Percentiles rank a stretch among this genome's conserved stretches.
Evolutionary conservation across 2,113 vertebrate species (phyloP).

Genomic region (Lutjanus erythropterus): DNA sequence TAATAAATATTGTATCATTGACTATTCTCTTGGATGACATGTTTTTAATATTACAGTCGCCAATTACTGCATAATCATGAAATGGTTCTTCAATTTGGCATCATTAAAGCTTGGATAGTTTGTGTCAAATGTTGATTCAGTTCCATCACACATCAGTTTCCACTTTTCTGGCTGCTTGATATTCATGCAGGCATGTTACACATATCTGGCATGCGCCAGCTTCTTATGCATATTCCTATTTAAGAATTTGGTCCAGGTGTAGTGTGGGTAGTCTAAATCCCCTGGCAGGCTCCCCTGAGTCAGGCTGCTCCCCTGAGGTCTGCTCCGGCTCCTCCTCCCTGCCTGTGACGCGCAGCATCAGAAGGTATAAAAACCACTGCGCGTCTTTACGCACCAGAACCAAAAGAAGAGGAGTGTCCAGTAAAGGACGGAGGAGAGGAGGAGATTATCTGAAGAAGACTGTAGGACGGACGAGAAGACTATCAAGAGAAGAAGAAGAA

Average conservation of each 20-base stretch:
- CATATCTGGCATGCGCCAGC: slow-evolving; percentile 31
- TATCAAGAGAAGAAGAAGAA: neutral
- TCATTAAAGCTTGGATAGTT: neutral
- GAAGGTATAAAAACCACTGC: slow-evolving; percentile 63
- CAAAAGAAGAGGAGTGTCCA: slow-evolving; percentile 51
- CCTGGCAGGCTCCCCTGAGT: slow-evolving; percentile 43
- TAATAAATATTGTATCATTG: too few relatives aligned
- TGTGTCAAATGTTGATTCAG: neutral
- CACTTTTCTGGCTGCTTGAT: neutral
- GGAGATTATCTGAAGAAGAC: neutral
- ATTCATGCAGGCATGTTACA: slow-evolving; percentile 22
- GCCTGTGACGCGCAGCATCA: slow-evolving; percentile 58
- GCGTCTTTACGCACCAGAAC: slow-evolving; percentile 63
- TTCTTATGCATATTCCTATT: slow-evolving; percentile 67
- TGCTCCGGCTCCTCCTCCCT: slow-evolving; percentile 59
- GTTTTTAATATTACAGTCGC: neutral
- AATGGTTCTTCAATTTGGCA: neutral
- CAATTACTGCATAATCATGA: too few relatives aligned
- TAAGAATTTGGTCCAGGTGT: slow-evolving; percentile 64
- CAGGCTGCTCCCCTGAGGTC: slow-evolving; percentile 63
- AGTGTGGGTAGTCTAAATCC: slow-evolving; percentile 58
- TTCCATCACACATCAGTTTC: neutral
- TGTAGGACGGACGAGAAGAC: neutral
- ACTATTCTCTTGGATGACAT: neutral
- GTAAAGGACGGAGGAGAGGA: neutral